Evolutionary conservation across 2,797 vertebrate species (phyloP).

Genomic region (Botia kubotai): DNA sequence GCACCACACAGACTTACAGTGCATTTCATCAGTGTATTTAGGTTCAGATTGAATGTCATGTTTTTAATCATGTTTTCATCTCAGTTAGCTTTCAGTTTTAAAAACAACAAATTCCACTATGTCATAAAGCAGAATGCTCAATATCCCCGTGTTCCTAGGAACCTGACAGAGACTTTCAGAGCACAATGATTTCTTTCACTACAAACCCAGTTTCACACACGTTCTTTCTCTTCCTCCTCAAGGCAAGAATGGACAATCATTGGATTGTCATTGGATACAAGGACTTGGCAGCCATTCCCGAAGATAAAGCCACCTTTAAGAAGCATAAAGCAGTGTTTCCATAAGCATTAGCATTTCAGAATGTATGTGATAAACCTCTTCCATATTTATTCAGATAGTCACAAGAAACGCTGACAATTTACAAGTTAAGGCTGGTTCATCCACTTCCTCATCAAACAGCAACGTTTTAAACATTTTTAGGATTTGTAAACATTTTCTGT

Average conservation of each 20-base stretch:
- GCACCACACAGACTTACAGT: too few species aligned
- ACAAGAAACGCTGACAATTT: background rate
- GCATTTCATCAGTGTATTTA: too few species aligned
- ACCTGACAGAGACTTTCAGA: background rate
- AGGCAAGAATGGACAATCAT: slow-evolving; percentile 91
- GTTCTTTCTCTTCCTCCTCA: slow-evolving; percentile 14
- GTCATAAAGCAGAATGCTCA: slow-evolving; percentile 17
- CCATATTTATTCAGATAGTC: slow-evolving; percentile 27
- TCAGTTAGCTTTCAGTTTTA: too few species aligned
- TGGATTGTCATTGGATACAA: slow-evolving; percentile 86
- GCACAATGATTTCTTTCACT: slow-evolving; percentile 24
- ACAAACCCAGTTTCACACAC: background rate
- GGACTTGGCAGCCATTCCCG: slow-evolving; percentile 93
- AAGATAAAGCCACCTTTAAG: slow-evolving; percentile 86
- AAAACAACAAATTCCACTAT: slow-evolving; percentile 6
- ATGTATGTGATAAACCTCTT: background rate
- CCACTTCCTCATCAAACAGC: background rate
- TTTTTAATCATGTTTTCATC: background rate
- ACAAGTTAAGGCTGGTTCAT: background rate
- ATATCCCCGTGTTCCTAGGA: slow-evolving; percentile 28
- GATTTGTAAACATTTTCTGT: too few species aligned
- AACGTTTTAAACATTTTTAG: too few species aligned
- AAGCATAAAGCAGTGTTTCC: slow-evolving; percentile 81
- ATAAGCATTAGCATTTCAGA: background rate
- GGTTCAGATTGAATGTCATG: too few species aligned